Evolutionary conservation across 2,888 invertebrate species (phyloP), one percentile per base, ranked within the genome.

Genomic region (Epinotia demarniana): DNA sequence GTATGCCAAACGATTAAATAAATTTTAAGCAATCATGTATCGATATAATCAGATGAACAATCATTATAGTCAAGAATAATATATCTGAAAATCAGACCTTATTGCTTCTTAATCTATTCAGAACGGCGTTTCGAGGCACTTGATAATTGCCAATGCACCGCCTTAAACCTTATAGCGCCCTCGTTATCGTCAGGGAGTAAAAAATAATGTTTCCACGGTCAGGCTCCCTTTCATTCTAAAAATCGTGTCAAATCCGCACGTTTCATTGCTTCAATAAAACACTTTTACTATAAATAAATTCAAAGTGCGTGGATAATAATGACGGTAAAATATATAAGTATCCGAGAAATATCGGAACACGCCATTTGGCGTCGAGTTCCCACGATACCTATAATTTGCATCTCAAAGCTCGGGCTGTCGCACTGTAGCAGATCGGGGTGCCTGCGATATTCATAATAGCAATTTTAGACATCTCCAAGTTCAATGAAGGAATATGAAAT

Each of bases 381-480:
- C 39, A 55, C 55, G 71, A 66, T 66, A 75, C 55, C 69, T 69
- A 64, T 49, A 5, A 75, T 75, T 75, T 75, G 66, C 75, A 75
- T 75, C 71, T 75, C 75, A 75, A 75, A 75, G 75, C 60, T 63
- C 8, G n/a, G 55, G 12, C 63, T 19, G 64, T 66, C 71, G 23
- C 75, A 46, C 19, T 60, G 49, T 70, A 67, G 43, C 70, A 33
- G 73, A 39, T 39, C 39, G 39, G 62, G 74, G 58, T 64, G 55
- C 53, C 60, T 64, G 49, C 49, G 71, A 75, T 71, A 75, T 75
- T 66, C 71, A 75, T 75, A 75, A 75, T 71, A 64, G 61, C 66
- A 61, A 75, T 75, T 71, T 75, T 71, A 71, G 71, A 75, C 62
- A 63, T 61, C 67, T 57, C 53, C 46, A 43, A 70, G 75, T 75